Conservation (phyloP, 2,888 invertebrate species). For the Pterostichus madidus region DNA sequence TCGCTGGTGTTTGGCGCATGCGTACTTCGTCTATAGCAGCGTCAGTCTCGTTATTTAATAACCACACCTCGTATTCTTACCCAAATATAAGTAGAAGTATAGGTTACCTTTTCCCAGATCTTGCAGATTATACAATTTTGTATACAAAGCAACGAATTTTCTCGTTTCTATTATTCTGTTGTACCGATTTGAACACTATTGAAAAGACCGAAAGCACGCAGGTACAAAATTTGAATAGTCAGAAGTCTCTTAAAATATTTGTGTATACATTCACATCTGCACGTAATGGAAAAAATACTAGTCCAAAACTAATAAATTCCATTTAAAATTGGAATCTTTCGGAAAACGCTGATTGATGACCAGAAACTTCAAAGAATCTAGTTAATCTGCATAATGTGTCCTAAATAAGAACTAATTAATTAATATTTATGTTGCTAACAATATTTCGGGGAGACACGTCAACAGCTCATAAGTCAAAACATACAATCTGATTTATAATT, state of each 20-base stretch:
- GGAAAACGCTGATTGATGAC: conserved; percentile 19
- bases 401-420: conserved; percentile 40
- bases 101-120: too few species aligned
- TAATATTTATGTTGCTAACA: conserved; percentile 37
- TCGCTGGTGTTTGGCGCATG: too few species aligned
- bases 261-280: neutral
- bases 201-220: too few species aligned
- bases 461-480: conserved; percentile 49
- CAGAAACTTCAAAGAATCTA: conserved; percentile 13
- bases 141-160: too few species aligned
- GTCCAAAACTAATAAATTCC: neutral
- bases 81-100: too few species aligned
- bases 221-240: too few species aligned
- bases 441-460: conserved; percentile 31
- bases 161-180: too few species aligned
- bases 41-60: too few species aligned
- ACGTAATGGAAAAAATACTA: neutral
- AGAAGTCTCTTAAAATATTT: neutral
- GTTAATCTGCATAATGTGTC: conserved; percentile 33
- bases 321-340: conserved; percentile 7
- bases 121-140: too few species aligned
- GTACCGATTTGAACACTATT: too few species aligned
- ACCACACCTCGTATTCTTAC: too few species aligned
- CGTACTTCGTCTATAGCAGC: too few species aligned
- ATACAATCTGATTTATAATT: conserved; percentile 43